Evolutionary conservation across 1,140 invertebrate genomes (phyloP).

Genomic region (Temnothorax nylanderi): DNA sequence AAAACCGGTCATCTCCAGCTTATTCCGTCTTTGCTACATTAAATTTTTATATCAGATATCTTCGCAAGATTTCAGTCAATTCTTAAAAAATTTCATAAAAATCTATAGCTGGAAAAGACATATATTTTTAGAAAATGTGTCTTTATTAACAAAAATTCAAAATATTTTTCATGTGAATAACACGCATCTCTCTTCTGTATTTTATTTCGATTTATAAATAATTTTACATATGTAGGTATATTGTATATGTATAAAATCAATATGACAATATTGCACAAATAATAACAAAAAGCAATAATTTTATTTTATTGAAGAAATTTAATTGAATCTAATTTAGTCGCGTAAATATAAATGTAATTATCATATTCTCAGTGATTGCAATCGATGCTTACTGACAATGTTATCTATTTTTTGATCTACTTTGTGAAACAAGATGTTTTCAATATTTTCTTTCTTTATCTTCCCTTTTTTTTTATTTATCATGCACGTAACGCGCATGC

Average conservation of each 20-base stretch:
- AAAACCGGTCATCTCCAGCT: neutral
- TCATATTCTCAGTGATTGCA: neutral
- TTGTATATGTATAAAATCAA: neutral
- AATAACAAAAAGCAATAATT: neutral
- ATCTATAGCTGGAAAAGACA: neutral
- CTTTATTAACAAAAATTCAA: neutral
- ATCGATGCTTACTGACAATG: neutral
- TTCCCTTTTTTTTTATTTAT: neutral
- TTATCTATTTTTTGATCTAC: neutral
- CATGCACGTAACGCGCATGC: conserved; percentile 25
- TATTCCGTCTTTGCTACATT: neutral
- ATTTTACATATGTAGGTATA: neutral
- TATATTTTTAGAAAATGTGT: neutral
- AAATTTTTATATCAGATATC: neutral
- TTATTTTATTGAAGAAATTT: neutral
- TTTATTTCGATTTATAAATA: neutral
- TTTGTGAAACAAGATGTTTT: neutral
- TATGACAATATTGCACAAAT: too few relatives aligned
- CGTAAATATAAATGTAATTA: neutral
- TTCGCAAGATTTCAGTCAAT: neutral
- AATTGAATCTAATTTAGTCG: neutral
- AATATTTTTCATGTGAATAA: neutral
- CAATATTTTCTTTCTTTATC: conserved; percentile 37
- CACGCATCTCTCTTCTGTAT: neutral
- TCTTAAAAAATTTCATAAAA: neutral